Percentiles rank a stretch among this genome's conserved stretches.
Conservation (phyloP, 2,888 invertebrate species). For the Penaeus monodon region DNA sequence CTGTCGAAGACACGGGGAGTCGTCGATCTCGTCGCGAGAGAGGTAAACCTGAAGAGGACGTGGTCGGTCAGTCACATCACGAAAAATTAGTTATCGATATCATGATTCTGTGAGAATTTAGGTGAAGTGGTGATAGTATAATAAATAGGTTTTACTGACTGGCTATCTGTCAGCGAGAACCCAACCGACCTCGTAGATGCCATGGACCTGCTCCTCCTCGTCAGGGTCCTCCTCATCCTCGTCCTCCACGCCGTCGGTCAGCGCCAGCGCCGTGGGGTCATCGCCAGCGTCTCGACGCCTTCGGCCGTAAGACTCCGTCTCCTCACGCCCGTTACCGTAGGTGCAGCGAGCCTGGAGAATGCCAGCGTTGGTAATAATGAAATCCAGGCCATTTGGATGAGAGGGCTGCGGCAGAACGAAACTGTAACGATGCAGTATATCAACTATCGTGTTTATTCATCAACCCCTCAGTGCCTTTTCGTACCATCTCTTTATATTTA, state of each 20-base stretch:
- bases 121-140: too few species aligned
- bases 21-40: conserved; percentile 74
- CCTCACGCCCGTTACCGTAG: conserved; percentile 82
- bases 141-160: not conserved
- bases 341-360: conserved; percentile 82
- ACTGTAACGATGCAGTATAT: too few species aligned
- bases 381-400: too few species aligned
- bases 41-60: conserved; percentile 79
- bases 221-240: conserved; percentile 71
- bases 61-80: not conserved
- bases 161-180: not conserved
- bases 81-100: not conserved
- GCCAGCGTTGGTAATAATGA: not conserved
- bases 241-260: conserved; percentile 74
- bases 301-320: conserved; percentile 82
- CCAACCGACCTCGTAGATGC: conserved; percentile 69
- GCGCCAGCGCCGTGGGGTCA: conserved; percentile 85
- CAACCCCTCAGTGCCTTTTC: too few species aligned
- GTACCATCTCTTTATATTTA: too few species aligned
- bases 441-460: too few species aligned
- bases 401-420: too few species aligned
- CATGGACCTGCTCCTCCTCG: conserved; percentile 78
- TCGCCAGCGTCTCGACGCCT: conserved; percentile 67
- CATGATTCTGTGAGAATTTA: not conserved
- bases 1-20: conserved; percentile 73